These are phyloP conservation scores for Leptinotarsa rubiginosa DNA, from an alignment of 2,888 invertebrate species.

Conservation along the genomic window DNA sequence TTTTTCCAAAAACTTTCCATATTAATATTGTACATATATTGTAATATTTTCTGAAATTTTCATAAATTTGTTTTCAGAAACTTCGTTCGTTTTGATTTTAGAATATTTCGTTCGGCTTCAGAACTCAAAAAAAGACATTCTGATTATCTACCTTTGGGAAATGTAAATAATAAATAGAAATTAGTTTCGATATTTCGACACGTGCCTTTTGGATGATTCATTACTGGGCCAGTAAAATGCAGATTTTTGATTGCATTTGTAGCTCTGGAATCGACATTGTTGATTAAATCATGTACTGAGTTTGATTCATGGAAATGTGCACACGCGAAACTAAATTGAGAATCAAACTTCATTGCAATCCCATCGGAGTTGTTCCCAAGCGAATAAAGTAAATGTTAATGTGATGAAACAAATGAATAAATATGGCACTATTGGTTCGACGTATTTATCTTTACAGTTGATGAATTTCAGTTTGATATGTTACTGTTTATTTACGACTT, in stretches of 20 bases:
- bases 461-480: too few relatives aligned
- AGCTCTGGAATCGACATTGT: slow-evolving; percentile 1
- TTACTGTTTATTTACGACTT: too few relatives aligned
- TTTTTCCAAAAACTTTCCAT: too few relatives aligned
- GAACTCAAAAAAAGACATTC: too few relatives aligned
- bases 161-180: background rate
- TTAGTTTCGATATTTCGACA: background rate
- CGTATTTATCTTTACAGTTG: background rate
- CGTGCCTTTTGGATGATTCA: background rate
- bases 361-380: slow-evolving; percentile 1
- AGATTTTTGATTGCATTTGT: slow-evolving; percentile 3
- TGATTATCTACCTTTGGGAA: too few relatives aligned
- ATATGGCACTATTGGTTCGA: background rate
- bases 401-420: slow-evolving; percentile 3
- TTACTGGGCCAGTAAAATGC: background rate
- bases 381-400: background rate
- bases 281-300: background rate
- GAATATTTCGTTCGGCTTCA: too few relatives aligned
- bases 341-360: slow-evolving; percentile 5
- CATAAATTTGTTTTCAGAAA: too few relatives aligned
- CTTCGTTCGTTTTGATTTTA: too few relatives aligned
- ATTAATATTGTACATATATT: too few relatives aligned
- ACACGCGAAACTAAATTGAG: background rate
- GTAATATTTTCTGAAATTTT: too few relatives aligned
- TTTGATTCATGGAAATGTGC: slow-evolving; percentile 1